Evolutionary conservation across 1,140 invertebrate species (phyloP), one percentile per base, ranked within the genome.

Genomic region (Hestina assimilis): DNA sequence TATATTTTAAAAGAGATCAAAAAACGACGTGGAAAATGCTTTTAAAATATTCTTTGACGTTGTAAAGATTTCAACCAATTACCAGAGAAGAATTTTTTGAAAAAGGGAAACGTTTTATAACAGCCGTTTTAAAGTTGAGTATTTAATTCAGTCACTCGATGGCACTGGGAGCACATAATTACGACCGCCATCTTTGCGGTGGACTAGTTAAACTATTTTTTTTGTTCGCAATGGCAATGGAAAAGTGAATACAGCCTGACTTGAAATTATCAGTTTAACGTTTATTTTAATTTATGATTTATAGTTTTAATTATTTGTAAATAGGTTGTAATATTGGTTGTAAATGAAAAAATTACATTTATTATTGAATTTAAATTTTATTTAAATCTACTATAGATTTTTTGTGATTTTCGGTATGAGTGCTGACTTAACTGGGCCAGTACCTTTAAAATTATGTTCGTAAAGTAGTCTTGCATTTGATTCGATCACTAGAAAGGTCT

Each of bases 121-220:
- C 43, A 43, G 42, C 29, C 21, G 40, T 46, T 31, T 47, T 29
- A 41, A 41, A 28, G 33, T 52, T 11, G 19, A 55, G 53, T 47
- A 40, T 47, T 55, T 55, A 55, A 55, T 55, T 47, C 43, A 47
- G 42, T 28, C 48, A 41, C 42, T 46, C 40, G 53, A 55, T 55
- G 53, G 31, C 53, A 14, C 12, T 38, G 40, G 29, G 15, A 42
- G 53, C 21, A 28, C 31, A 28, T 55, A 55, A 55, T 55, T 55
- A 29, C 53, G 29, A 20, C 43, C 47, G 47, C 33, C 33, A 38
- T 29, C 29, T 38, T 41, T 38, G 43, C 21, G 43, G 43, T 20
- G 26, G 31, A 26, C 11, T 20, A 21, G 33, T 55, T 40, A 26
- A 51, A 47, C 43, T 46, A 29, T 55, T 54, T 54, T 53, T 53